Evolutionary conservation across 2,888 invertebrate genomes (phyloP).

Genomic region (Lasioglossum villosulum): DNA sequence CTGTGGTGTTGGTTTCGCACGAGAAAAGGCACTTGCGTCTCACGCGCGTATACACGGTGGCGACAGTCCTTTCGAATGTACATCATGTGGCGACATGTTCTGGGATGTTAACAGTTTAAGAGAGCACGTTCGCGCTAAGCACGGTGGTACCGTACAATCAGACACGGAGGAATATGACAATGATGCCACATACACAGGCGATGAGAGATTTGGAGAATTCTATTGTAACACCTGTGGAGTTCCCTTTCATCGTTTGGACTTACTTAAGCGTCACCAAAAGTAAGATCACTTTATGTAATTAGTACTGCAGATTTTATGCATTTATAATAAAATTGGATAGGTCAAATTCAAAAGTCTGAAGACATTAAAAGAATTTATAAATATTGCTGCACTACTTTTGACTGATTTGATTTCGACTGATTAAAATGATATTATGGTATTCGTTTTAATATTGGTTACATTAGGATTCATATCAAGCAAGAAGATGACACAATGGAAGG

Average conservation of each 20-base stretch:
- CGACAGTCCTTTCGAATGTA: conserved; percentile 92
- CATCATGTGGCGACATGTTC: conserved; percentile 92
- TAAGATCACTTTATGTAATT: conserved; percentile 62
- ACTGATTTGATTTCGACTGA: too few species aligned
- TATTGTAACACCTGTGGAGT: conserved; percentile 92
- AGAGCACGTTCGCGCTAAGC: conserved; percentile 88
- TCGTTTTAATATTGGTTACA: conserved; percentile 44
- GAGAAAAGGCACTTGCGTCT: conserved; percentile 92
- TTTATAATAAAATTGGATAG: background rate
- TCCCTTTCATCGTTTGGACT: conserved; percentile 91
- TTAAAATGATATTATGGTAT: conserved; percentile 14
- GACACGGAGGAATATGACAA: conserved; percentile 85
- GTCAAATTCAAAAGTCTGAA: background rate
- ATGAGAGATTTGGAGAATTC: conserved; percentile 87
- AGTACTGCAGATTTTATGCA: background rate
- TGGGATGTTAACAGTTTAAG: conserved; percentile 88
- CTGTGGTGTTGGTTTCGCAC: conserved; percentile 91
- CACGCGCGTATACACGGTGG: conserved; percentile 92
- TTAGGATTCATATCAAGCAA: conserved; percentile 82
- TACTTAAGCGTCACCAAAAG: conserved; percentile 90
- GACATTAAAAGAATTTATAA: background rate
- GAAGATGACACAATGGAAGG: conserved; percentile 79
- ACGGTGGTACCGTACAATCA: conserved; percentile 82
- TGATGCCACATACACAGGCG: conserved; percentile 86
- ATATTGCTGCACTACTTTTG: background rate